A percentile compares a stretch with the other conserved stretches of the same genome.
phyloP scores from a whole-genome alignment of 2,888 invertebrate species.

The Shargacucullia verbasci region DNA sequence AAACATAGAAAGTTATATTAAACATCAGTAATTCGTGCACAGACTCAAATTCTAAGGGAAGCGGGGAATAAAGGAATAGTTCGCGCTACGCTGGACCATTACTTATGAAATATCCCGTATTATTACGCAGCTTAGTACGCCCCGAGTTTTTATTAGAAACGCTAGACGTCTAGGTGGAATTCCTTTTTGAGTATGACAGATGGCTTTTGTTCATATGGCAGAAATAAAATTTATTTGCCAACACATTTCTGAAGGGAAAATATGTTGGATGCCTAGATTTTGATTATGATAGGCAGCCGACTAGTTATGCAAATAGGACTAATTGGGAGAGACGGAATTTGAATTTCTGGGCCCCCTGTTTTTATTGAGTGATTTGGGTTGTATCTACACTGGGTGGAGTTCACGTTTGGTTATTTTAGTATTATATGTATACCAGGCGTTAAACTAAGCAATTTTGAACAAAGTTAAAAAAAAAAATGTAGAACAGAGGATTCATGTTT shows the following conservation, averaged over 20 bases:
- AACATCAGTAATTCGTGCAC: constrained; percentile 38
- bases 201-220: constrained; percentile 55
- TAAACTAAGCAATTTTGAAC: too few species aligned
- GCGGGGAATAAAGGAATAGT: constrained; percentile 47
- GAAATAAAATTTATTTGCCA: constrained; percentile 39
- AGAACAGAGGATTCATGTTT: too few species aligned
- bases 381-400: too few species aligned
- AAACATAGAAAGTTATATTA: constrained; percentile 30
- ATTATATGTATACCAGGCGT: too few species aligned
- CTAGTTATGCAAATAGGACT: constrained; percentile 35
- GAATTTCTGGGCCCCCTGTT: constrained; percentile 27
- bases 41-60: constrained; percentile 30
- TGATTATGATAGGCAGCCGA: constrained; percentile 38
- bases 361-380: constrained; percentile 19
- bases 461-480: too few species aligned
- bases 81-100: constrained; percentile 46
- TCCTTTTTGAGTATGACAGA: constrained; percentile 73
- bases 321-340: constrained; percentile 32
- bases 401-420: too few species aligned
- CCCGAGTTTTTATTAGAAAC: constrained; percentile 63
- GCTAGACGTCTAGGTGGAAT: constrained; percentile 58
- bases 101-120: constrained; percentile 63
- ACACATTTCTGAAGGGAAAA: constrained; percentile 22
- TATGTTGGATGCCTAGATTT: constrained; percentile 34
- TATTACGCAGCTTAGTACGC: constrained; percentile 56